phyloP scores from a whole-genome alignment of 2,888 invertebrate genomes.

The Tromatobia lineatoria region DNA sequence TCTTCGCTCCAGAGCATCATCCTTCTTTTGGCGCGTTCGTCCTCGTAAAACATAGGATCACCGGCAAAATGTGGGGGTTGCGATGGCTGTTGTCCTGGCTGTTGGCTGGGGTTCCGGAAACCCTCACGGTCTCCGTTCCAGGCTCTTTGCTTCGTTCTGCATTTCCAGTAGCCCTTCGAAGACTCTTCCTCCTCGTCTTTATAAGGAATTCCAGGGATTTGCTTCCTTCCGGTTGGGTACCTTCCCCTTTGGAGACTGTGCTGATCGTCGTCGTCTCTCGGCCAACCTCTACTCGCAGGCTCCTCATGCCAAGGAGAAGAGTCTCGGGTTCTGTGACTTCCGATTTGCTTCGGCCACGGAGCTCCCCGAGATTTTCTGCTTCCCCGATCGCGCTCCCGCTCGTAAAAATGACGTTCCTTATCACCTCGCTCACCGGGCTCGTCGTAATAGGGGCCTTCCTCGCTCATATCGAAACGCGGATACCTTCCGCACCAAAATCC shows the following conservation, averaged over 20 bases:
- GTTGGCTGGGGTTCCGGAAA: conserved; percentile 50
- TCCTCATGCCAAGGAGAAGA: conserved; percentile 94
- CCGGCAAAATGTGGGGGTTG: conserved; percentile 47
- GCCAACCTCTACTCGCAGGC: conserved; percentile 82
- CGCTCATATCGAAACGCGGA: conserved; percentile 76
- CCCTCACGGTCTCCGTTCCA: conserved; percentile 78
- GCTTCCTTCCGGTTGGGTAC: conserved; percentile 77
- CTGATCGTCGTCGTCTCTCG: conserved; percentile 78
- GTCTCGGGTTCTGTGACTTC: conserved; percentile 89
- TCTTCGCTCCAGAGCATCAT: conserved; percentile 83
- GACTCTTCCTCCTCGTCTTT: conserved; percentile 81
- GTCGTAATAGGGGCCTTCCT: conserved; percentile 80
- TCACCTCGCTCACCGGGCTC: conserved; percentile 72
- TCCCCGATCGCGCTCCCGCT: conserved; percentile 73
- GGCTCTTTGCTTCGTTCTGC: conserved; percentile 77
- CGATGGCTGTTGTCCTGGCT: conserved; percentile 37
- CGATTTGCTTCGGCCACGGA: conserved; percentile 83
- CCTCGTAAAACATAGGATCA: conserved; percentile 80
- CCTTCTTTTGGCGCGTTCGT: conserved; percentile 82
- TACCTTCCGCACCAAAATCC: conserved; percentile 83
- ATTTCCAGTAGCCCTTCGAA: conserved; percentile 81
- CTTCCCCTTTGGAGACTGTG: conserved; percentile 62
- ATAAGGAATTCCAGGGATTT: conserved; percentile 69
- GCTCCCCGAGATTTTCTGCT: conserved; percentile 79
- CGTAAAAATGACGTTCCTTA: conserved; percentile 78